Conservation (phyloP, 2,113 vertebrate genomes). For the Eolophus roseicapilla region DNA sequence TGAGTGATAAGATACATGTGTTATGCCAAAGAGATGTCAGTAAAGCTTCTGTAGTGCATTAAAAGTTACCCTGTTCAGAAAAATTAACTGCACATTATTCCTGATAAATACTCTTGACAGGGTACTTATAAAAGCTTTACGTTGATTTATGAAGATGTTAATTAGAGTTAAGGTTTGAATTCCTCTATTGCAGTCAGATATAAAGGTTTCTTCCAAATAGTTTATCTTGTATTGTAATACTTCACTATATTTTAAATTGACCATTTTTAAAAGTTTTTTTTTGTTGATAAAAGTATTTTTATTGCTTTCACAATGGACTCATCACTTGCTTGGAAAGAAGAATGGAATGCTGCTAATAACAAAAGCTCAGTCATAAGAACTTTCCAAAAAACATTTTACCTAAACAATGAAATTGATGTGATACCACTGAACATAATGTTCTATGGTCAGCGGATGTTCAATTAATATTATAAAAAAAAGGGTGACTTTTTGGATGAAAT, state of each 20-base stretch:
- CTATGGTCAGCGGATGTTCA: not conserved
- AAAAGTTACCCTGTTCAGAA: not conserved
- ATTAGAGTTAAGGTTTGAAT: not conserved
- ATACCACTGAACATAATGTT: not conserved
- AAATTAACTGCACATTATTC: not conserved
- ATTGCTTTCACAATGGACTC: not conserved
- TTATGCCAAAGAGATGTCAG: not conserved
- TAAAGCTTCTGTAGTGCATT: not conserved
- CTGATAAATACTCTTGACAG: not conserved
- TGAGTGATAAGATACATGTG: not conserved
- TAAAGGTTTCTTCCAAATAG: not conserved
- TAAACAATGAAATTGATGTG: not conserved
- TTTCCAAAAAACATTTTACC: not conserved
- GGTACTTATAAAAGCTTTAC: not conserved
- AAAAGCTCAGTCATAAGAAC: not conserved
- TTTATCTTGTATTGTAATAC: not conserved
- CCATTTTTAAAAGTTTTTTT: not conserved
- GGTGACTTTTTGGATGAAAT: not conserved
- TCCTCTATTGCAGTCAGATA: not conserved
- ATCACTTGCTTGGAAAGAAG: not conserved
- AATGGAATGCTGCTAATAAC: not conserved
- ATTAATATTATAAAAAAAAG: not conserved
- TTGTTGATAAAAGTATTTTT: not conserved
- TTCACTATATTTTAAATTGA: not conserved
- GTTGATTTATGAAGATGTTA: not conserved